Evolutionary conservation across 2,797 vertebrate genomes (phyloP).

Genomic region (Lophotriccus pileatus): DNA sequence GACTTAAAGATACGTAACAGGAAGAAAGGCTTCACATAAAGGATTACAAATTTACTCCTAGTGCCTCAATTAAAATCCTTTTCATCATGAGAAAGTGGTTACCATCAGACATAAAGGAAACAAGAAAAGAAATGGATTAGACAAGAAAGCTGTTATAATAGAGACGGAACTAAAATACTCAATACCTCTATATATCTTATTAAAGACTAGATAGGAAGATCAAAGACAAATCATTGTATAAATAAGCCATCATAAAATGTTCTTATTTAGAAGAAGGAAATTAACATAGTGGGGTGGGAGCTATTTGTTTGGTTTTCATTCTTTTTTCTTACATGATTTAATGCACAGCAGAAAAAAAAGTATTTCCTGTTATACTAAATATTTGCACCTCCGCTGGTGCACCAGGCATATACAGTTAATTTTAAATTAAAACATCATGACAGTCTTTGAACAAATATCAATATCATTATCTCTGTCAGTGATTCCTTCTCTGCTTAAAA

Average conservation of each 20-base stretch:
- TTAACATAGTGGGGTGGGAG: neutral
- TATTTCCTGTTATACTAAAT: neutral
- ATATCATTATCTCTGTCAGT: conserved; percentile 54
- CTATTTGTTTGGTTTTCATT: conserved; percentile 52
- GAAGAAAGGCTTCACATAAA: conserved; percentile 72
- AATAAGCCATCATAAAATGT: conserved; percentile 1
- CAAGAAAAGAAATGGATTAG: neutral
- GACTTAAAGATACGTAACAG: conserved; percentile 73
- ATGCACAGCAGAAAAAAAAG: neutral
- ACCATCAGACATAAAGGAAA: conserved; percentile 13
- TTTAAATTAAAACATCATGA: conserved; percentile 65
- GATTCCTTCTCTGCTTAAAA: conserved; percentile 49
- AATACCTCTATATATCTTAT: conserved; percentile 11
- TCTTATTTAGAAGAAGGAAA: conserved; percentile 18
- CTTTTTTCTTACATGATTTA: conserved; percentile 24
- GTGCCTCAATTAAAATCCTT: conserved; percentile 80
- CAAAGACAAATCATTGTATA: conserved; percentile 55
- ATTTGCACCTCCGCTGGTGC: conserved; percentile 25
- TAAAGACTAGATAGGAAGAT: conserved; percentile 45
- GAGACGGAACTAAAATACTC: conserved; percentile 47
- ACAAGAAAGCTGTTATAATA: conserved; percentile 55
- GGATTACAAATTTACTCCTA: conserved; percentile 73
- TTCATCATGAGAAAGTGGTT: conserved; percentile 55
- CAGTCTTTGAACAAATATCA: conserved; percentile 54
- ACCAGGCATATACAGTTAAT: conserved; percentile 18